A percentile compares a stretch with the other conserved stretches of the same genome.
Conservation (phyloP, 2,888 invertebrate species). For the Chrysolina haemoptera region DNA sequence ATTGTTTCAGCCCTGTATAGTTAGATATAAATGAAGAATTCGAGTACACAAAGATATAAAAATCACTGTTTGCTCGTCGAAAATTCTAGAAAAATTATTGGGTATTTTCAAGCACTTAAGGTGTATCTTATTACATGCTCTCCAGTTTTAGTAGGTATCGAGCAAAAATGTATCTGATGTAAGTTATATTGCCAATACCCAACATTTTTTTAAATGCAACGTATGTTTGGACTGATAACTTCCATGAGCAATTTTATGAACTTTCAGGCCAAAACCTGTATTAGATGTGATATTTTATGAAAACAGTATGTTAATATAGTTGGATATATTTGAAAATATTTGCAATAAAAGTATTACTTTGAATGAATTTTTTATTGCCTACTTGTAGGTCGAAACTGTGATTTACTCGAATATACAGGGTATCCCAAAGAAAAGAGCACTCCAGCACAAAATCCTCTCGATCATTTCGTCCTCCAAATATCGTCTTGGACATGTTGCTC, state of each 20-base stretch:
- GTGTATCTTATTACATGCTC: too few species aligned
- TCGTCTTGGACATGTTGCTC: too few species aligned
- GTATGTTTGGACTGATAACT: not conserved
- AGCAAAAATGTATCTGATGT: not conserved
- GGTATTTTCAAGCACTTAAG: too few species aligned
- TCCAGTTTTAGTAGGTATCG: too few species aligned
- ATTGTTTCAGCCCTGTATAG: not conserved
- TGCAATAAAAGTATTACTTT: not conserved
- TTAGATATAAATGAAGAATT: not conserved
- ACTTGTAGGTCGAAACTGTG: too few species aligned
- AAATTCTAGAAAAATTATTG: too few species aligned
- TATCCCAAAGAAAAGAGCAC: too few species aligned
- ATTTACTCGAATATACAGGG: too few species aligned
- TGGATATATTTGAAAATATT: not conserved
- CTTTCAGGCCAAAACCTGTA: conserved; percentile 1
- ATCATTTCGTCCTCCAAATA: too few species aligned
- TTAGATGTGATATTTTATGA: conserved; percentile 31
- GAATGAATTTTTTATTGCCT: not conserved
- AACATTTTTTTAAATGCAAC: not conserved
- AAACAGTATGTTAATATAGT: not conserved
- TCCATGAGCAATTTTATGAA: not conserved
- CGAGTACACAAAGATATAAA: not conserved
- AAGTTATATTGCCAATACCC: not conserved
- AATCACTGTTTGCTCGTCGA: too few species aligned
- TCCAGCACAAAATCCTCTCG: too few species aligned